These are phyloP conservation scores for Gallinago nigripennis DNA, from an alignment of 2,797 vertebrate species.

Conservation along the genomic window DNA sequence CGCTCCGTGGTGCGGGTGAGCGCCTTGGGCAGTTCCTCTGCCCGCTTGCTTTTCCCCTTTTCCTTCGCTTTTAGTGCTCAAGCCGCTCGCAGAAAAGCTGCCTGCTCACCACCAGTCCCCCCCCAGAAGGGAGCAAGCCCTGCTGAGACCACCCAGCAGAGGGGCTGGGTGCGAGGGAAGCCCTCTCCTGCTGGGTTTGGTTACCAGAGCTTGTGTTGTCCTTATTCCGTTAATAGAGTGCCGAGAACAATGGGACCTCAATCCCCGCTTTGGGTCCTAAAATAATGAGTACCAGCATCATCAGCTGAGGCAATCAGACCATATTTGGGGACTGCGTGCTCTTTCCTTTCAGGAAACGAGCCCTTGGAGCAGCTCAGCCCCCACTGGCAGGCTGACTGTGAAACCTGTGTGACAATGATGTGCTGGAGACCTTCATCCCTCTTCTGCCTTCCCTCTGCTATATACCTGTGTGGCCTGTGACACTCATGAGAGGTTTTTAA, in stretches of 20 bases:
- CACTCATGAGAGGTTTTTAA: neutral
- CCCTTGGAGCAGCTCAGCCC: neutral
- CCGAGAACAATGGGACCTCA: conserved; percentile 1
- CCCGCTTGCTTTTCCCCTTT: neutral
- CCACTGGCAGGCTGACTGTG: neutral
- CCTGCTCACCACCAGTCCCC: neutral
- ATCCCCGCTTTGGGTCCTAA: neutral
- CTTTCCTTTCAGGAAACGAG: neutral
- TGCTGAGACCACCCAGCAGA: neutral
- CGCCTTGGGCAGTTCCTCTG: neutral
- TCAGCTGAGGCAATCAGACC: conserved; percentile 7
- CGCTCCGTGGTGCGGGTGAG: neutral
- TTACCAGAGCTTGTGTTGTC: neutral
- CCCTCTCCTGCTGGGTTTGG: conserved; percentile 31
- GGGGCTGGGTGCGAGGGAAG: neutral
- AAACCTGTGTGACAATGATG: neutral
- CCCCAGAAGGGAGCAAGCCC: neutral
- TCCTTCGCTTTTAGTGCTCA: neutral
- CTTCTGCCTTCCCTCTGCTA: neutral
- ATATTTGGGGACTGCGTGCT: neutral
- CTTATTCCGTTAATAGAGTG: neutral
- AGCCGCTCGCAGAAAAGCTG: neutral
- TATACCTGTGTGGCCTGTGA: neutral
- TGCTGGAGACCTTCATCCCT: neutral
- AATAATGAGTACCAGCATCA: conserved; percentile 49